Conservation (phyloP, 2,113 vertebrate genomes). For the Percina caprodes region DNA sequence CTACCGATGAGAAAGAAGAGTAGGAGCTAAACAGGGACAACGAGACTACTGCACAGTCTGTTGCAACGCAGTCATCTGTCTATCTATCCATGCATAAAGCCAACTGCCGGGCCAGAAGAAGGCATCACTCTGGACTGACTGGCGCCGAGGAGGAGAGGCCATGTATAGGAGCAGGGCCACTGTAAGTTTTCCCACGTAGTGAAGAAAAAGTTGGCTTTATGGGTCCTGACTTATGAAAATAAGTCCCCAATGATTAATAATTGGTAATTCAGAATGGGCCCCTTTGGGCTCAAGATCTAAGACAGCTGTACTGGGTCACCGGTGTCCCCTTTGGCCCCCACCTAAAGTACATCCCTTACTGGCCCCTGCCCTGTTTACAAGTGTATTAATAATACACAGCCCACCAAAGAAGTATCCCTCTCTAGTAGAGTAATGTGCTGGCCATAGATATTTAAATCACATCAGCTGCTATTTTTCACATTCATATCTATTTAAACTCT, state of each 20-base stretch:
- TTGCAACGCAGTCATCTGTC: slow-evolving; percentile 48
- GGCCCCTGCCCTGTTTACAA: slow-evolving; percentile 25
- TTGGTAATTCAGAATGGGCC: slow-evolving; percentile 60
- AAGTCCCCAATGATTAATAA: slow-evolving; percentile 71
- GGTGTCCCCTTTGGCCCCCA: slow-evolving; percentile 35
- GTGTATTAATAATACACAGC: slow-evolving; percentile 61
- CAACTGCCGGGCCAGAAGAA: slow-evolving; percentile 72
- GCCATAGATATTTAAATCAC: slow-evolving; percentile 17
- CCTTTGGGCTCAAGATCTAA: slow-evolving; percentile 39
- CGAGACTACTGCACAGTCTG: slow-evolving; percentile 50
- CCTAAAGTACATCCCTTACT: slow-evolving; percentile 33
- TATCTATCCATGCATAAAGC: slow-evolving; percentile 36
- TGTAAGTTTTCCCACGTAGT: slow-evolving; percentile 53
- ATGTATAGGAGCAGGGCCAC: slow-evolving; percentile 62
- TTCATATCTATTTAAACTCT: slow-evolving; percentile 17
- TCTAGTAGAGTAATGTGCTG: slow-evolving; percentile 20
- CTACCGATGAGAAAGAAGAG: slow-evolving; percentile 48
- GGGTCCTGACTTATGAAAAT: slow-evolving; percentile 68
- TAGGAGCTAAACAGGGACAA: slow-evolving; percentile 61
- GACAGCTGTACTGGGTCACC: slow-evolving; percentile 66
- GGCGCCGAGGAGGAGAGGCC: slow-evolving; percentile 68
- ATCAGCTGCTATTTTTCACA: slow-evolving; percentile 43
- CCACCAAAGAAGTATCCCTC: slow-evolving; percentile 44
- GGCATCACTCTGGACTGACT: slow-evolving; percentile 67
- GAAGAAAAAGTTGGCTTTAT: slow-evolving; percentile 59